Evolutionary conservation across 2,888 invertebrate species (phyloP), one percentile per base, ranked within the genome.

Genomic region (Pomacea canaliculata): DNA sequence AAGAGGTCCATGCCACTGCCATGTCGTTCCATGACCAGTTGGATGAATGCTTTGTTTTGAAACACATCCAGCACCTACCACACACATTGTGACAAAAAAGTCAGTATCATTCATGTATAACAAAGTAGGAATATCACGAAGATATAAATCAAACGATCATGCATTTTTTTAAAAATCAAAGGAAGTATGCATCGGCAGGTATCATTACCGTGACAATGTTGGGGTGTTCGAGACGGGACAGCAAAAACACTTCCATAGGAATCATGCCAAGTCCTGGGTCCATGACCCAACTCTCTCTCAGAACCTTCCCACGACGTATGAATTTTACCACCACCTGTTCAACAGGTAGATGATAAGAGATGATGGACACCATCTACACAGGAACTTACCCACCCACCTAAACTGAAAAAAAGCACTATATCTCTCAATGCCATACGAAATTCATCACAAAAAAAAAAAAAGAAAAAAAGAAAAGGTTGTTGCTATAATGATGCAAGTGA

Each of bases 1-100:
- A 95, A 95, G 79, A 95, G 90, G 87, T 95, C 95, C 94, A 95
- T 94, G 1, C 94, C 94, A 16, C 93, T 93, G 56, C 94, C 94
- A 87, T 94, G 94, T 84, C 94, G 94, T 89, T 94, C 94, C 95
- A 95, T 95, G 71, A 95, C 94, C 92, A 95, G 92, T 90, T 94
- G 94, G 86, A 94, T 94, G 88, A 94, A 94, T 79, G 93, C 92
- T 7, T 93, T 93, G 87, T 94, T 94, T 85, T 94, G 94, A 89
- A 92, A 94, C 67, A 94, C 93, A 86, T 94, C 94, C 66, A 94
- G 82, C 7, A 94, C 93, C 85, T 93, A 77, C 7, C 67, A 76
- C 23, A 56, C 48, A 66, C 65, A 7, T 56, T 56, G 16, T 56
- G 10, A 13, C 16, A 10, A 51, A 10, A 8, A 51, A 13, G 51